These are phyloP conservation scores for Cervus canadensis DNA, from an alignment of 2,113 vertebrate genomes.

Conservation along the genomic window DNA sequence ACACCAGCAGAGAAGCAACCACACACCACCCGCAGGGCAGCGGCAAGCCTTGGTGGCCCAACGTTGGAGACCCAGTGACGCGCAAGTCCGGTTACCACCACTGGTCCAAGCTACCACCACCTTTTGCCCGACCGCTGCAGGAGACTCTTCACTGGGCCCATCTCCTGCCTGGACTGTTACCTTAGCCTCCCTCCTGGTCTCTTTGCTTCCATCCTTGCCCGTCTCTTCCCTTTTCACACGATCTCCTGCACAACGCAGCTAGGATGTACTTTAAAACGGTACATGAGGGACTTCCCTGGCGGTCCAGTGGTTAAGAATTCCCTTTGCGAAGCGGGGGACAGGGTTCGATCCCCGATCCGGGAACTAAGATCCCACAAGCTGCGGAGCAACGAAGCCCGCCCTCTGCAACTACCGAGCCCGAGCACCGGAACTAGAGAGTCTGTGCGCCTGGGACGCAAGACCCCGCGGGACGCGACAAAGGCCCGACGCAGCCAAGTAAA, in stretches of 20 bases:
- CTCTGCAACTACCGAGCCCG: accelerated
- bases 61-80: neutral
- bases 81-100: accelerated
- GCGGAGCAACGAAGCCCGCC: neutral
- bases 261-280: neutral
- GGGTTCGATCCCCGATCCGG: neutral
- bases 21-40: neutral
- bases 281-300: neutral
- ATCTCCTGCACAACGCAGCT: neutral
- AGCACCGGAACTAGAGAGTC: neutral
- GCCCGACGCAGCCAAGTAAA: neutral
- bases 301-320: neutral
- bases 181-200: neutral
- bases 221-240: accelerated
- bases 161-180: neutral
- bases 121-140: neutral
- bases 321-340: neutral
- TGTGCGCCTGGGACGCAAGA: accelerated
- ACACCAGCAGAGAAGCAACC: neutral
- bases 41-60: neutral
- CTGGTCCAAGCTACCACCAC: accelerated
- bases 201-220: neutral
- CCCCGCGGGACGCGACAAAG: neutral
- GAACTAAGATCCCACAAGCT: neutral
- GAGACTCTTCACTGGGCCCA: neutral